Percentiles rank a stretch among this genome's conserved stretches.
These are phyloP conservation scores for Lapara coniferarum DNA, from an alignment of 2,888 invertebrate genomes.

Conservation along the genomic window DNA sequence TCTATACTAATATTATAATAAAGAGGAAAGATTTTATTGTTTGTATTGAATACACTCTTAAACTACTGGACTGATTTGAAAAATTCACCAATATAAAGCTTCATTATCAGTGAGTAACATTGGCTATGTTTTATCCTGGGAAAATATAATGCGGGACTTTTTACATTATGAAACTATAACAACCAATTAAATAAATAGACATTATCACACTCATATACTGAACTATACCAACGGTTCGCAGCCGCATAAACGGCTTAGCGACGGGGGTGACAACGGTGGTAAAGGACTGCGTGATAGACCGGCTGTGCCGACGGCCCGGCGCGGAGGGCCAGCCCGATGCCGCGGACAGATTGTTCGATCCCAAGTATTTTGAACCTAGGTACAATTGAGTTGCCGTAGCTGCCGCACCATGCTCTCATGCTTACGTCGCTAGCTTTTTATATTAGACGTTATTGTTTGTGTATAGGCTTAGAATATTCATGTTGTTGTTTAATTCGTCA, in stretches of 20 bases:
- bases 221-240: constrained; percentile 49
- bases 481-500: no score
- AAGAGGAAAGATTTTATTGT: no score
- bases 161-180: background rate
- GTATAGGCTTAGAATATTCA: background rate
- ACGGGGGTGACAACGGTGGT: constrained; percentile 87
- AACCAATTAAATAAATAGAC: background rate
- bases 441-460: constrained; percentile 25
- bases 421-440: constrained; percentile 36
- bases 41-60: no score
- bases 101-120: no score
- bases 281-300: constrained; percentile 87
- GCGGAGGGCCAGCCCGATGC: constrained; percentile 63
- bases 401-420: constrained; percentile 36
- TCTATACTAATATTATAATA: no score
- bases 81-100: no score
- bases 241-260: constrained; percentile 88
- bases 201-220: no score
- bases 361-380: constrained; percentile 88
- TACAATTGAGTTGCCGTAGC: constrained; percentile 81
- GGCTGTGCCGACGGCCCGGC: constrained; percentile 78
- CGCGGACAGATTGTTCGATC: constrained; percentile 80
- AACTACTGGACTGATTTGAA: no score
- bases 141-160: no score
- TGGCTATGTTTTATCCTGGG: no score